Conservation (phyloP, 2,888 invertebrate genomes). For the Andrena fulva region DNA sequence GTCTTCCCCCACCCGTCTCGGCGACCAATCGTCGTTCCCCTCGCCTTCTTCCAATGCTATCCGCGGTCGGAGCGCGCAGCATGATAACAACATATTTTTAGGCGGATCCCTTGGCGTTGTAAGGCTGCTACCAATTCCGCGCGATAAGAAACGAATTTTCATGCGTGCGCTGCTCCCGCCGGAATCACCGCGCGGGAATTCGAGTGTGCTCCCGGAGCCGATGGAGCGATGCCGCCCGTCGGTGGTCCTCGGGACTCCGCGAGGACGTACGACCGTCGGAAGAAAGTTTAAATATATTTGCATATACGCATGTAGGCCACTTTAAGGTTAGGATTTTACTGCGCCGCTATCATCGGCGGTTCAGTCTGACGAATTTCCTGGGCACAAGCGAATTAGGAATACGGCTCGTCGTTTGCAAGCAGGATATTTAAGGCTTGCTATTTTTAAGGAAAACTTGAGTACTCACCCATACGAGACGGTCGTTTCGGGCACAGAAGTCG, state of each 20-base stretch:
- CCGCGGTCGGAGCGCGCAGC: constrained; percentile 59
- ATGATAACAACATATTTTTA: constrained; percentile 70
- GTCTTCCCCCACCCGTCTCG: constrained; percentile 44
- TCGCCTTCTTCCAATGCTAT: constrained; percentile 54
- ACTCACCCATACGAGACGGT: constrained; percentile 73
- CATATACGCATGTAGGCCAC: too few relatives aligned
- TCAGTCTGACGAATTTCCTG: too few relatives aligned
- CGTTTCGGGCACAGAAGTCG: constrained; percentile 71
- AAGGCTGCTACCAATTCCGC: constrained; percentile 34
- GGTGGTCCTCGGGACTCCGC: background rate
- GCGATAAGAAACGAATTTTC: constrained; percentile 57
- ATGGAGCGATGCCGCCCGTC: background rate
- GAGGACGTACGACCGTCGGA: background rate
- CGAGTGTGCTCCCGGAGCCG: background rate
- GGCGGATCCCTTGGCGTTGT: constrained; percentile 41
- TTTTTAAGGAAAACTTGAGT: background rate
- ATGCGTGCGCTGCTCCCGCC: background rate
- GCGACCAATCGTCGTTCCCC: constrained; percentile 66
- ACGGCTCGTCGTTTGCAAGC: too few relatives aligned
- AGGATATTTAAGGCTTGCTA: too few relatives aligned
- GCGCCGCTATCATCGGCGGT: too few relatives aligned
- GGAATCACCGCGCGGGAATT: constrained; percentile 37
- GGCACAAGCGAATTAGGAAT: too few relatives aligned
- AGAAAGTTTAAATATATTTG: too few relatives aligned
- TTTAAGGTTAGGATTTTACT: too few relatives aligned